These are phyloP conservation scores for Halcyon smyrnensis DNA, from an alignment of 2,797 vertebrate species.

Conservation along the genomic window DNA sequence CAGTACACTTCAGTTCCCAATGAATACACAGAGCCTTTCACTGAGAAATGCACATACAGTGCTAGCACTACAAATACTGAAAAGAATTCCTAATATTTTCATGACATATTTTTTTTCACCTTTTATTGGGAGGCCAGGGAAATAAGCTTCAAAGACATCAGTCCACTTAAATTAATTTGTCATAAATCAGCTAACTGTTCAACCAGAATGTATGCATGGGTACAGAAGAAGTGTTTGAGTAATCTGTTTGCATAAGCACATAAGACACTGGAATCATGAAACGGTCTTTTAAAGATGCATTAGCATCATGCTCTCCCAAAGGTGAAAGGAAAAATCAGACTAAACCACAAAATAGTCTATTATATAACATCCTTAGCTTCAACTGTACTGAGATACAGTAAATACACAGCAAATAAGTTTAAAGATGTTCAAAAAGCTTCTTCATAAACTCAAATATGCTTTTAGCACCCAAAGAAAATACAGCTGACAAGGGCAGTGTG, in stretches of 20 bases:
- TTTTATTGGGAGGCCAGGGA: too few relatives aligned
- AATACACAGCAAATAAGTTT: background rate
- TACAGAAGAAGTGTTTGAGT: background rate
- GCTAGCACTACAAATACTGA: background rate
- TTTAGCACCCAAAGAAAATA: background rate
- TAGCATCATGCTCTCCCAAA: background rate
- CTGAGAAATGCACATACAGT: background rate
- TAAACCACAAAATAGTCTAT: background rate
- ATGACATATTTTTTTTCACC: background rate
- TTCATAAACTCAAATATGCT: background rate
- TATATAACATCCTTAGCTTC: background rate
- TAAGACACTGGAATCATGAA: background rate
- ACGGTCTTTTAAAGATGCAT: background rate
- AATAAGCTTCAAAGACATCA: background rate
- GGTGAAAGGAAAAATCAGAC: background rate
- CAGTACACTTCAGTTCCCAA: background rate
- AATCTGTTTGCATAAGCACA: background rate
- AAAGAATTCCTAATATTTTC: background rate
- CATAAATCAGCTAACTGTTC: background rate
- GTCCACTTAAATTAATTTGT: background rate
- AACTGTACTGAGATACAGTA: background rate
- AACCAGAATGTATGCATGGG: fast-evolving
- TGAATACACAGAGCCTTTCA: background rate
- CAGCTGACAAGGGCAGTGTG: background rate
- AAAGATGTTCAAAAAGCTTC: background rate